Percentiles rank a stretch among this genome's conserved stretches.
Evolutionary conservation across 2,888 invertebrate species (phyloP).

Genomic region (Cheilosia pagana): DNA sequence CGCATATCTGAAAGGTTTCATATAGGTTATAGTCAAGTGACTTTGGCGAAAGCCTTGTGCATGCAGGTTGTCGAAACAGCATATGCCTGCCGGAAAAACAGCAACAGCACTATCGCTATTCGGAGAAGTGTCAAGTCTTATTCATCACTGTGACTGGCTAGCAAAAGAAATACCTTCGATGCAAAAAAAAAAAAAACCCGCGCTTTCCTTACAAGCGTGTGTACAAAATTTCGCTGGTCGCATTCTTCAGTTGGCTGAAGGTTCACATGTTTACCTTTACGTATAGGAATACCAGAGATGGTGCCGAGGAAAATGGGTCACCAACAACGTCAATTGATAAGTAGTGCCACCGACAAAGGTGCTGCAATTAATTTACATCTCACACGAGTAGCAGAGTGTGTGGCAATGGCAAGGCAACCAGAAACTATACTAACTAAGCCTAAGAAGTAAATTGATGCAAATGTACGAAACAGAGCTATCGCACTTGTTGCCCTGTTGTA

Average conservation of each 20-base stretch:
- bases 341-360: constrained; percentile 41
- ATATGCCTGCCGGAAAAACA: no score
- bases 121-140: constrained; percentile 5
- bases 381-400: constrained; percentile 30
- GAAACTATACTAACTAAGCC: constrained; percentile 18
- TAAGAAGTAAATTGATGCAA: constrained; percentile 52
- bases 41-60: no score
- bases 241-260: constrained; percentile 15
- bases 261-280: constrained; percentile 33
- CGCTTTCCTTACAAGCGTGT: background rate
- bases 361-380: constrained; percentile 72
- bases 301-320: constrained; percentile 53
- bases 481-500: constrained; percentile 72
- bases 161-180: constrained; percentile 18
- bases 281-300: constrained; percentile 37
- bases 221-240: constrained; percentile 29
- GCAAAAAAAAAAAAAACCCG: constrained; percentile 10
- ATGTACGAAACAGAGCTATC: constrained; percentile 39
- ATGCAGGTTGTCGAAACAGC: no score
- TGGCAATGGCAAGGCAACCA: constrained; percentile 35
- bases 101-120: background rate
- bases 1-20: no score
- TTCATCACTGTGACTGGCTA: background rate
- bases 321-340: constrained; percentile 53
- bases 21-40: no score